These are phyloP conservation scores for Ovis canadensis DNA, from an alignment of 2,113 vertebrate genomes.

Conservation along the genomic window DNA sequence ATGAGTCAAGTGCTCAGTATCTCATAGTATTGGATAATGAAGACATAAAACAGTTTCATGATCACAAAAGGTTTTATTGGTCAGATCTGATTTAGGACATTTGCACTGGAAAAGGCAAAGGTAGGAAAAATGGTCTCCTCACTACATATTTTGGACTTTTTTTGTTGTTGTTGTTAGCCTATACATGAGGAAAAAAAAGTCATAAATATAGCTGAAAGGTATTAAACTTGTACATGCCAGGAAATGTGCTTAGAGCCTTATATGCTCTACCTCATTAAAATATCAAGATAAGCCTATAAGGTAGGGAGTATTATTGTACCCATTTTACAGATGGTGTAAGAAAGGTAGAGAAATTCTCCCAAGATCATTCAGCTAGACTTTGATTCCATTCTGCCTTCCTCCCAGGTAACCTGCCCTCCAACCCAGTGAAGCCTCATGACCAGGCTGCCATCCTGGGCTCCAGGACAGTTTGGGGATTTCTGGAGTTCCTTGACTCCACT, in stretches of 20 bases:
- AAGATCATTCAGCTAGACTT: background rate
- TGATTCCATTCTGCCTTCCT: background rate
- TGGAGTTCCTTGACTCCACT: background rate
- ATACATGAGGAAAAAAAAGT: background rate
- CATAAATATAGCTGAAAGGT: background rate
- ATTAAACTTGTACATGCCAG: background rate
- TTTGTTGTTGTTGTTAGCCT: background rate
- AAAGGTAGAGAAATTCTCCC: background rate
- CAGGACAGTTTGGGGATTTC: background rate
- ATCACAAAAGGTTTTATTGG: background rate
- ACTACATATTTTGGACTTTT: background rate
- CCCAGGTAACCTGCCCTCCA: background rate
- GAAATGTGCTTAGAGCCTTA: background rate
- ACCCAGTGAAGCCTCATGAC: background rate
- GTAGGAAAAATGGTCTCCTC: background rate
- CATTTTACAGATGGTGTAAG: background rate
- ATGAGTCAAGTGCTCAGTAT: background rate
- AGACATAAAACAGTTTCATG: background rate
- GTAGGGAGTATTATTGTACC: background rate
- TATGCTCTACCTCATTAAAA: background rate
- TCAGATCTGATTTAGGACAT: background rate
- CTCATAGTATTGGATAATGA: background rate
- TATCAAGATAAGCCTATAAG: background rate
- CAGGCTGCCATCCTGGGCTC: background rate
- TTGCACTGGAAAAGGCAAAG: background rate